Evolutionary conservation across 1,140 invertebrate species (phyloP).

Genomic region (Papilio dardanus): DNA sequence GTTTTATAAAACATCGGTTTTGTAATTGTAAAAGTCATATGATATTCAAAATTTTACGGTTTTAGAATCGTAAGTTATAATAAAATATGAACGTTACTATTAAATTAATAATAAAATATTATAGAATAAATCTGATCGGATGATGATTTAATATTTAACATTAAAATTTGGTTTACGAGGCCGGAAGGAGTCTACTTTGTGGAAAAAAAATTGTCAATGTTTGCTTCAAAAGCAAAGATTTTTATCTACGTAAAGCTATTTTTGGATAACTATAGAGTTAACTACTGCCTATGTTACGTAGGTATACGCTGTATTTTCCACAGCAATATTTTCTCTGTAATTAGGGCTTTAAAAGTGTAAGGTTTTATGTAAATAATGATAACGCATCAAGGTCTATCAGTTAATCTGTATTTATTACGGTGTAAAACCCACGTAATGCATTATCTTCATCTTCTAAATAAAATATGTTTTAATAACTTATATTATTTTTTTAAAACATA

Average conservation of each 20-base stretch:
- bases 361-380: constrained; percentile 36
- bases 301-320: neutral
- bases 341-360: constrained; percentile 36
- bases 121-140: neutral
- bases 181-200: constrained; percentile 4
- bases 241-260: neutral
- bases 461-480: constrained; percentile 39
- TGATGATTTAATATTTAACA: neutral
- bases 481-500: constrained; percentile 43
- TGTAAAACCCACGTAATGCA: constrained; percentile 29
- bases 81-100: no score
- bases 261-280: neutral
- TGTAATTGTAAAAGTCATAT: no score
- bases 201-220: neutral
- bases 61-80: no score
- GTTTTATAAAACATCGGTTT: no score
- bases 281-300: neutral
- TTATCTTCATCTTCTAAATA: constrained; percentile 33
- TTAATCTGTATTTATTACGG: constrained; percentile 34
- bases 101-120: no score
- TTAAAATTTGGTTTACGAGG: neutral
- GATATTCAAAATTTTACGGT: no score
- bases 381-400: constrained; percentile 27
- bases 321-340: constrained; percentile 24
- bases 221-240: constrained; percentile 16